Evolutionary conservation across 2,888 invertebrate species (phyloP), one percentile per base, ranked within the genome.

Genomic region (Polylopha cassiicola): DNA sequence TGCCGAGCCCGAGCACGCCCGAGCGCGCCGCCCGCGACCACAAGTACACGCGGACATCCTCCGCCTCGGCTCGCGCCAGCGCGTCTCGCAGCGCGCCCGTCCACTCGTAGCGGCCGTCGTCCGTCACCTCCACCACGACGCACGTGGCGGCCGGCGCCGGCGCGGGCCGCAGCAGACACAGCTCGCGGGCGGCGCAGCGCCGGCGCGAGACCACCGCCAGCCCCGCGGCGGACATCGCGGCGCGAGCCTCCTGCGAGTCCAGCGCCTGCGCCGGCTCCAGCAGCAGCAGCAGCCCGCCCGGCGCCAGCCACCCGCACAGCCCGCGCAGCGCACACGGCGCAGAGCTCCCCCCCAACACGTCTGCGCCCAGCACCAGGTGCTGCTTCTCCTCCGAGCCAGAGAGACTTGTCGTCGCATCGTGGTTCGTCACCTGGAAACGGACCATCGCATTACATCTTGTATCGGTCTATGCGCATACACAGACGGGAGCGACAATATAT

Each of bases 1-100:
- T 93, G 61, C 93, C 91, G 66, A 99, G 87, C 28, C 99, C 99
- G 39, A 97, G 86, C 47, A 95, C 87, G 46, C 99, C 98, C 67
- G 89, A 88, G 14, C 87, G 69, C 43, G 90, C 87, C 55, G 91
- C 89, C 24, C 91, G 90, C 42, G 91, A 88, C 37, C 92, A 89
- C 20, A 95, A 65, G 56, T 91, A 89, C 38, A 94, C 87, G 53
- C 90, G 89, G 47, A 84, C 69, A 16, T 81, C 86, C 43, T 88
- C 88, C 13, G 73, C 67, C 61, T 91, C 89, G 31, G 90, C 86
- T 41, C 89, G 89, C 46, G 89, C 89, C 69, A 98, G 64, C 0
- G 92, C 90, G 1, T 86, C 87, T 70, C 97, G 97, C 20, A 98
- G 78, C 5, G 86, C 77, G 29, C 94, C 93, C 29, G 98, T 90